phyloP scores from a whole-genome alignment of 2,113 vertebrate genomes.

The Bubalus kerabau region DNA sequence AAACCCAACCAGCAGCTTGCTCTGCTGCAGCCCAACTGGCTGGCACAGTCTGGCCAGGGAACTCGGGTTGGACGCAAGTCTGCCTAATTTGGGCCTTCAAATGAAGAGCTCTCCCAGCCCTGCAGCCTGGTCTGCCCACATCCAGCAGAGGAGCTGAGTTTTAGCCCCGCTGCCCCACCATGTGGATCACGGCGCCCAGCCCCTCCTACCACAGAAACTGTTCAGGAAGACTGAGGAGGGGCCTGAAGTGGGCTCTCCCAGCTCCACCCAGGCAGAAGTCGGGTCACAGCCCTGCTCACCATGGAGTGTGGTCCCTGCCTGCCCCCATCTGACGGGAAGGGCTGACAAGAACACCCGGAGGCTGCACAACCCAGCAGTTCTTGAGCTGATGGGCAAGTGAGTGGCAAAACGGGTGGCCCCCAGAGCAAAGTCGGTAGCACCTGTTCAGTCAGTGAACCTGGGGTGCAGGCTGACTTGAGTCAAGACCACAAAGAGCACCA shows the following conservation, averaged over 20 bases:
- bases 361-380: background rate
- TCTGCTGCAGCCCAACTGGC: too few species aligned
- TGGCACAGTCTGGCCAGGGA: too few species aligned
- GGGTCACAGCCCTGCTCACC: background rate
- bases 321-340: background rate
- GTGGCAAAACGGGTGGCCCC: background rate
- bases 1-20: too few species aligned
- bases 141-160: background rate
- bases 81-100: background rate
- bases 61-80: too few species aligned
- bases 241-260: background rate
- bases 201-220: background rate
- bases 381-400: too few species aligned
- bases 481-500: background rate
- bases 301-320: background rate
- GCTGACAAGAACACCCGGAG: background rate
- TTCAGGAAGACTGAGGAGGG: background rate
- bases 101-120: background rate
- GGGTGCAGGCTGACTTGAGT: background rate
- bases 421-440: background rate
- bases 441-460: background rate
- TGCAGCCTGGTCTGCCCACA: background rate
- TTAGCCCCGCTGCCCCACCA: background rate
- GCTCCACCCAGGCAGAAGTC: background rate
- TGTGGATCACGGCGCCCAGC: background rate